Percentiles rank a stretch among this genome's conserved stretches.
Conservation (phyloP, 2,888 invertebrate species). For the Leptopilina drosophilae region DNA sequence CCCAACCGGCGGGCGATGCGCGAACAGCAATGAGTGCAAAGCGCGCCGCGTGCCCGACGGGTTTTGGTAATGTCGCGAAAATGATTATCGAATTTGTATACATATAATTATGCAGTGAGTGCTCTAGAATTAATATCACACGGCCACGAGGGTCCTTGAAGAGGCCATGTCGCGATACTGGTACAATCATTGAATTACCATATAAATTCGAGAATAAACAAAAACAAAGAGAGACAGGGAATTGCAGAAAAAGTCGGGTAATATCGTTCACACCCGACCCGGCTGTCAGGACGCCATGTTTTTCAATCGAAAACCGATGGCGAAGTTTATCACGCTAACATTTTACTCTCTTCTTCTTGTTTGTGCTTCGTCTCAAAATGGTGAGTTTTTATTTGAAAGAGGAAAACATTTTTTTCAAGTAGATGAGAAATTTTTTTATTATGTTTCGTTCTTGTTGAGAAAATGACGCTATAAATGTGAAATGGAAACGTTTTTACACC, state of each 20-base stretch:
- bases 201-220: neutral
- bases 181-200: neutral
- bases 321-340: slow-evolving; percentile 64
- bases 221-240: neutral
- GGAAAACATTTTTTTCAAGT: neutral
- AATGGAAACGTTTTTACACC: neutral
- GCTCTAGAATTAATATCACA: neutral
- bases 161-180: slow-evolving; percentile 10
- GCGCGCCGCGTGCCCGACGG: slow-evolving; percentile 11
- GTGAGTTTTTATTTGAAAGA: slow-evolving; percentile 54
- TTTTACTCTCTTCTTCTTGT: slow-evolving; percentile 62
- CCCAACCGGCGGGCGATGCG: slow-evolving; percentile 4
- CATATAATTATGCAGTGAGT: slow-evolving; percentile 19
- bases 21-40: slow-evolving; percentile 10
- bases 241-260: neutral
- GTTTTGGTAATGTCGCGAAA: neutral
- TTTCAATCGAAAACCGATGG: slow-evolving; percentile 69
- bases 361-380: slow-evolving; percentile 62
- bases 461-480: too few species aligned
- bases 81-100: slow-evolving; percentile 5
- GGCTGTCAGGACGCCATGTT: slow-evolving; percentile 75
- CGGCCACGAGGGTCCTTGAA: neutral
- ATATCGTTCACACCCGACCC: slow-evolving; percentile 51
- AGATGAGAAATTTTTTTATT: too few species aligned
- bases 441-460: too few species aligned